Conservation (phyloP, 1,140 invertebrate genomes). For the Conopomorpha cramerella region DNA sequence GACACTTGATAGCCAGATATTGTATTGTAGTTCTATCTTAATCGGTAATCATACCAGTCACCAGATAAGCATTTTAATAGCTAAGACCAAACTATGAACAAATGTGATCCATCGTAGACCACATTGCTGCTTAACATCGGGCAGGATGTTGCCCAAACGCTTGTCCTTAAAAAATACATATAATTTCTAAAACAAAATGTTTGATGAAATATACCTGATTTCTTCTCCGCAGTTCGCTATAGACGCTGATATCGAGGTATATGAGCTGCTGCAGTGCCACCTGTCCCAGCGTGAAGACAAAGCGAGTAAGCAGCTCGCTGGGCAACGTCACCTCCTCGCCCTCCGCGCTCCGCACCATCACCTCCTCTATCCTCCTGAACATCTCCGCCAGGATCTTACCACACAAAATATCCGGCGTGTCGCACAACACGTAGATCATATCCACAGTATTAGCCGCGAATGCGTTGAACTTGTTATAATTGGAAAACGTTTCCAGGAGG, state of each 20-base stretch:
- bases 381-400: conserved; percentile 39
- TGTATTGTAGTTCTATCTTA: no score
- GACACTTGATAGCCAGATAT: no score
- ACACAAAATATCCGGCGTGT: conserved; percentile 42
- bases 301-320: conserved; percentile 63
- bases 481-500: conserved; percentile 37
- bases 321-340: conserved; percentile 29
- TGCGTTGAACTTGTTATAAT: conserved; percentile 30
- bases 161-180: conserved; percentile 2
- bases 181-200: not conserved
- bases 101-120: no score
- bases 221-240: conserved; percentile 61
- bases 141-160: no score
- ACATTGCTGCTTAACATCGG: no score
- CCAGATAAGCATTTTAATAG: no score
- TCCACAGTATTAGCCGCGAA: conserved; percentile 42
- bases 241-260: conserved; percentile 76
- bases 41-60: no score
- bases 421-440: conserved; percentile 44
- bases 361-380: conserved; percentile 52
- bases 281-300: conserved; percentile 74
- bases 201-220: conserved; percentile 36
- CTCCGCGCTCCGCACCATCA: conserved; percentile 17
- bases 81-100: no score
- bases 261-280: conserved; percentile 76